phyloP scores from a whole-genome alignment of 2,113 vertebrate genomes.

The Hiodon alosoides region DNA sequence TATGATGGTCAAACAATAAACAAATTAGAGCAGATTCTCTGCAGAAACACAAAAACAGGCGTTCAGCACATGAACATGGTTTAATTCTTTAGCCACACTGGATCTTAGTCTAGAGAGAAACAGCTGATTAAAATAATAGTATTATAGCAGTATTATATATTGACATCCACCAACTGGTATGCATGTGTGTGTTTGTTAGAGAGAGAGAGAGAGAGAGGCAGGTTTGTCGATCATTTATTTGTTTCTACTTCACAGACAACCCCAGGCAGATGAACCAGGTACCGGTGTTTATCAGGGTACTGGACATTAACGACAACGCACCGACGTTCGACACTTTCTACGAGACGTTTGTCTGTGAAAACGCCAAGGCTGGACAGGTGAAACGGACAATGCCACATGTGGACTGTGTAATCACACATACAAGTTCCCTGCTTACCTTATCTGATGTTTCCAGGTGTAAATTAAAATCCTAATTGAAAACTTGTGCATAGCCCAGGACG shows the following conservation, averaged over 20 bases:
- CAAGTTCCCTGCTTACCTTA: no score
- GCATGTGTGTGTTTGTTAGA: neutral
- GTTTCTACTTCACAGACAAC: constrained; percentile 65
- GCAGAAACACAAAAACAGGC: no score
- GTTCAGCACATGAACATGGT: no score
- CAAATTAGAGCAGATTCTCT: neutral
- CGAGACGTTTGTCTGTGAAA: constrained; percentile 91
- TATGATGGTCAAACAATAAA: neutral
- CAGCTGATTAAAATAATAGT: no score
- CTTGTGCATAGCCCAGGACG: no score
- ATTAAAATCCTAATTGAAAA: no score
- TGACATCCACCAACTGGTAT: neutral
- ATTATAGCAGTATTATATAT: no score
- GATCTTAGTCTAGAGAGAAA: no score
- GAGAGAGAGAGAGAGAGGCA: neutral
- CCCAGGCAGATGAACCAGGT: constrained; percentile 78
- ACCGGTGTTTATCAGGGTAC: constrained; percentile 79
- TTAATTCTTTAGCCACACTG: no score
- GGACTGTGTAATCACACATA: no score
- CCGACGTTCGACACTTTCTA: constrained; percentile 84
- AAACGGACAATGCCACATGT: neutral
- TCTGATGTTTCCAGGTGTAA: no score
- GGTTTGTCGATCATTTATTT: neutral
- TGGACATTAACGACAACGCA: constrained; percentile 92
- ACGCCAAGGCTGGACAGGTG: constrained; percentile 91